Evolutionary conservation across 2,113 vertebrate genomes (phyloP).

Genomic region (Galemys pyrenaicus): DNA sequence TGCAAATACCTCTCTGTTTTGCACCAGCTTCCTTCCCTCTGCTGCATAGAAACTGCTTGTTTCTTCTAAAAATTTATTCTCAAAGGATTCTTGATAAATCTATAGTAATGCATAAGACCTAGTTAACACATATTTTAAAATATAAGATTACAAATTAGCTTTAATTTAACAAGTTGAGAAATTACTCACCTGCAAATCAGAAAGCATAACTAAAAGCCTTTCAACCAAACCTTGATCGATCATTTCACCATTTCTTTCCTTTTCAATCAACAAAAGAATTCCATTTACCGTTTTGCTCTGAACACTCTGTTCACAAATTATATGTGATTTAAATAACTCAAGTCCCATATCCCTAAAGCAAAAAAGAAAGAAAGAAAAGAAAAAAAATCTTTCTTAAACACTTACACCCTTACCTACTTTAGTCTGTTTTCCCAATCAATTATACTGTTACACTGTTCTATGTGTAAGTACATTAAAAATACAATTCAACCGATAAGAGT

Average conservation of each 20-base stretch:
- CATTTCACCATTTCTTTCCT: constrained; percentile 93
- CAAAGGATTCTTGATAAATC: constrained; percentile 95
- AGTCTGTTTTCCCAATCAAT: no score
- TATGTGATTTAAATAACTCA: constrained; percentile 95
- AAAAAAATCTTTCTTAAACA: no score
- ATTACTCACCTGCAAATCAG: constrained; percentile 91
- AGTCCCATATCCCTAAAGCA: constrained; percentile 94
- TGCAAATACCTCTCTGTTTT: neutral
- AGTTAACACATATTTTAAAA: no score
- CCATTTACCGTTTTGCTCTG: constrained; percentile 96
- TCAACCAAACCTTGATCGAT: constrained; percentile 93
- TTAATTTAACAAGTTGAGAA: neutral
- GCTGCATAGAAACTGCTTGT: neutral
- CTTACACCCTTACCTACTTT: no score
- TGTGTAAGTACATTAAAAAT: no score
- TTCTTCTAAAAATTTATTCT: constrained; percentile 66
- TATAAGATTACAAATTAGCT: no score
- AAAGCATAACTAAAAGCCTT: constrained; percentile 95
- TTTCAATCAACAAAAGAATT: constrained; percentile 93
- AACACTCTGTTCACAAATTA: constrained; percentile 95
- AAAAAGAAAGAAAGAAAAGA: no score
- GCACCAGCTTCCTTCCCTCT: neutral
- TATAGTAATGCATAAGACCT: constrained; percentile 59
- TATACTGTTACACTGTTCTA: no score
- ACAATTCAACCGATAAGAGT: no score